Conservation (phyloP, 2,888 invertebrate species). For the Sarcophaga rosellei region DNA sequence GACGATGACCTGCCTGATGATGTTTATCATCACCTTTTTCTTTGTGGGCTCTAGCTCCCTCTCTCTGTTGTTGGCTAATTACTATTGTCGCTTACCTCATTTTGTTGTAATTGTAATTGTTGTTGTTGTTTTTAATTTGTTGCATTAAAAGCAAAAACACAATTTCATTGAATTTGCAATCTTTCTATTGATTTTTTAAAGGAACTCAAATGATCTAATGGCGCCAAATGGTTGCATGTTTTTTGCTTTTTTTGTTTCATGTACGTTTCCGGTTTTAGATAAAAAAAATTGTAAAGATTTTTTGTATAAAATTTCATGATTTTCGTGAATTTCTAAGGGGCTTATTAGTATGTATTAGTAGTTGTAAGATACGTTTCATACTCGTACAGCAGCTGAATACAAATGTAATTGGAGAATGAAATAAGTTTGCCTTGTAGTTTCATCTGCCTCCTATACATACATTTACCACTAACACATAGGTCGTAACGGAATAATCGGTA, state of each 20-base stretch:
- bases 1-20: constrained; percentile 38
- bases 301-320: constrained; percentile 49
- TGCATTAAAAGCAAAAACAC: background rate
- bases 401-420: too few species aligned
- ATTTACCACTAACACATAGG: too few species aligned
- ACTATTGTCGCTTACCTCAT: constrained; percentile 47
- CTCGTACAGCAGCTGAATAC: too few species aligned
- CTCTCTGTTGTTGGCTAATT: constrained; percentile 48
- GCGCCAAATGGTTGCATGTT: constrained; percentile 46
- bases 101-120: background rate
- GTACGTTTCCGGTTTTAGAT: constrained; percentile 48
- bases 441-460: too few species aligned
- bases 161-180: constrained; percentile 1
- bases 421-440: too few species aligned
- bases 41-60: constrained; percentile 13
- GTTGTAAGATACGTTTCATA: too few species aligned
- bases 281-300: background rate
- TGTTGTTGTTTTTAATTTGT: background rate
- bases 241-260: too few species aligned
- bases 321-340: constrained; percentile 11
- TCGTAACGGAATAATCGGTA: too few species aligned
- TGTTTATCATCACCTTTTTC: constrained; percentile 55
- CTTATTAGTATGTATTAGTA: constrained; percentile 9
- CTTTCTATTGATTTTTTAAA: background rate
- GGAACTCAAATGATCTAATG: constrained; percentile 12